Base-by-base conservation (phyloP, 2,888 invertebrate species). In the Eristalinus aeneus region DNA sequence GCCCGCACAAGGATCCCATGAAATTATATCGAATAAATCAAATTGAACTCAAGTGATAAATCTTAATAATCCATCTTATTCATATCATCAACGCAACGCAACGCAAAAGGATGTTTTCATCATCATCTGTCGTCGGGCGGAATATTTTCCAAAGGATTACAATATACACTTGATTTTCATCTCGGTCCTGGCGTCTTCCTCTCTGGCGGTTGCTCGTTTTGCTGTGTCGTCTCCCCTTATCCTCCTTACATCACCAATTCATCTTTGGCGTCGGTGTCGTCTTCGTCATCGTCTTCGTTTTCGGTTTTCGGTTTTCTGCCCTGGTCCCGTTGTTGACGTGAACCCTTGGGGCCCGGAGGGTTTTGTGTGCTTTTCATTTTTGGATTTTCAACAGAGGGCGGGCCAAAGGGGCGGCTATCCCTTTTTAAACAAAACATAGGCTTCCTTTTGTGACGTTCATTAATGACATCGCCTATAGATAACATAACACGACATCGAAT, bases 31-130 rank as follows among this genome's bases (percentile, higher is more conserved):
- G 77, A 61, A 86, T 86, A 82, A 86, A 86, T 86, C 81, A 82
- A 86, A 86, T 86, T 86, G 86, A 86, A 86, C 82, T 82, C 77
- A 82, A 86, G 86, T 86, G 86, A 86, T 86, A 86, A 86, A 86
- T 86, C 86, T 82, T 82, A 82, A 86, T 86, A 86, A 86, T 86
- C 86, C 86, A 82, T 82, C 86, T 86, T 86, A 86, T 86, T 86
- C 86, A 86, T 86, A 86, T 82, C 77, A 82, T 86, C 73, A 86
- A 74, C 81, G 80, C 67, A 74, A 69, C 61, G 68, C 36, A 32
- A 64, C 39, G 63, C 72, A 74, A 77, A 77, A 71, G 82, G 77
- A 86, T 78, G 68, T 86, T 86, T 82, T 77, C 82, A 86, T 86
- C 86, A 86, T 86, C 86, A 86, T 81, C 86, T 82, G 82, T 78